Conservation (phyloP, 2,797 vertebrate genomes). For the Pangasius sanitwongsei region DNA sequence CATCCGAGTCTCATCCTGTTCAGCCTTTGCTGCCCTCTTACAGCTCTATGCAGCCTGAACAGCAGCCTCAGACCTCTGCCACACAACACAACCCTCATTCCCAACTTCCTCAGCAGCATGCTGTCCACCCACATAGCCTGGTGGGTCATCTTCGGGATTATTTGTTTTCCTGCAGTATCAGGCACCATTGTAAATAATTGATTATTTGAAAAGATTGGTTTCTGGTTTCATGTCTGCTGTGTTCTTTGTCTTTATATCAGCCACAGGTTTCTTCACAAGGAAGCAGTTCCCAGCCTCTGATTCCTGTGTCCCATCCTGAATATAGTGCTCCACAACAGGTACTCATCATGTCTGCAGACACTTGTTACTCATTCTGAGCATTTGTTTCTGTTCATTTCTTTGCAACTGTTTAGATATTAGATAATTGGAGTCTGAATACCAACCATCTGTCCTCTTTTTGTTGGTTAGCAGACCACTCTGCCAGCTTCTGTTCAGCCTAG, state of each 20-base stretch:
- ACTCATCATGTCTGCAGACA: slow-evolving; percentile 22
- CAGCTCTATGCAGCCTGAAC: slow-evolving; percentile 75
- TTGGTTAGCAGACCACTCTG: slow-evolving; percentile 62
- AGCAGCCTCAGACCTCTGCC: slow-evolving; percentile 74
- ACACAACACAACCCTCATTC: slow-evolving; percentile 69
- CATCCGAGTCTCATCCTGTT: slow-evolving; percentile 79
- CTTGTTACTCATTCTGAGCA: background rate
- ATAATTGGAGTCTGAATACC: background rate
- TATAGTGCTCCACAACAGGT: slow-evolving; percentile 80
- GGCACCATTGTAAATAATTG: background rate
- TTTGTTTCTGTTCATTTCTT: background rate
- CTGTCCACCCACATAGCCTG: slow-evolving; percentile 69
- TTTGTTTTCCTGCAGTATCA: background rate
- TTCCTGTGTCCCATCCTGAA: slow-evolving; percentile 68
- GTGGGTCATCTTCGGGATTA: slow-evolving; percentile 73
- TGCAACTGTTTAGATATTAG: background rate
- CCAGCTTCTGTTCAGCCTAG: slow-evolving; percentile 64
- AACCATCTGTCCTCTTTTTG: background rate
- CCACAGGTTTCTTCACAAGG: slow-evolving; percentile 35
- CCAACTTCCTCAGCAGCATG: slow-evolving; percentile 63
- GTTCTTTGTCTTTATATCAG: background rate
- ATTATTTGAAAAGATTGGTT: background rate
- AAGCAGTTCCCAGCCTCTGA: slow-evolving; percentile 29
- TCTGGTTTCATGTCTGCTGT: background rate
- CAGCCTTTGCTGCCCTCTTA: slow-evolving; percentile 79